Conservation (phyloP, 2,888 invertebrate species). For the Hyalella azteca region DNA sequence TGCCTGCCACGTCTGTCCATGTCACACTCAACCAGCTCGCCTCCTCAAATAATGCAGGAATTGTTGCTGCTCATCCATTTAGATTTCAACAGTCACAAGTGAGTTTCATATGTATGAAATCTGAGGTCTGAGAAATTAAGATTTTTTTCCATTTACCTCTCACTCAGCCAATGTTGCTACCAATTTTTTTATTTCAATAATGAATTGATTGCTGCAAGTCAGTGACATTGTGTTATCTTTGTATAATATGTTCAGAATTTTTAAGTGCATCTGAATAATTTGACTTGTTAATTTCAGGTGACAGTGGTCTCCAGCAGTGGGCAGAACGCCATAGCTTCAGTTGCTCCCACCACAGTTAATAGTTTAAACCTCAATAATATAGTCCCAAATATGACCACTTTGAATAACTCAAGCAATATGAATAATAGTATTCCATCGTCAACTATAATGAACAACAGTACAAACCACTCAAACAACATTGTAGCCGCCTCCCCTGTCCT, state of each 20-base stretch:
- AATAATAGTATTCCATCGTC: conserved; percentile 20
- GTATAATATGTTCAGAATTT: too few species aligned
- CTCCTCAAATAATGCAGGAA: neutral
- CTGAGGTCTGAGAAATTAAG: too few species aligned
- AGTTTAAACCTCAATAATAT: neutral
- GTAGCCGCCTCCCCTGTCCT: neutral
- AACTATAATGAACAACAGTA: conserved; percentile 12
- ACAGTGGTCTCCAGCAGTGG: neutral
- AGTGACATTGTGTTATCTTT: too few species aligned
- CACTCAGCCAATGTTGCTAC: too few species aligned
- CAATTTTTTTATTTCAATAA: neutral
- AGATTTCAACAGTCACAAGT: conserved; percentile 61
- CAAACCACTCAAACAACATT: conserved; percentile 14
- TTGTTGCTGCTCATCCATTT: conserved; percentile 41
- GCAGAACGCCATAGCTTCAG: neutral
- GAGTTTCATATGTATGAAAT: too few species aligned
- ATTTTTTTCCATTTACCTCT: too few species aligned
- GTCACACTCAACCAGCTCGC: neutral
- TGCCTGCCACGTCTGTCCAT: conserved; percentile 29
- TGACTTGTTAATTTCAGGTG: too few species aligned
- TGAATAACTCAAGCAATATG: neutral
- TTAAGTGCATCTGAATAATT: too few species aligned
- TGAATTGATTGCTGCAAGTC: too few species aligned
- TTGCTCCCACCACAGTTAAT: neutral
- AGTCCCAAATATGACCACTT: neutral